Conservation (phyloP, 53 echinoderm and acorn worm genomes). For the Hippasteria phrygiana region DNA sequence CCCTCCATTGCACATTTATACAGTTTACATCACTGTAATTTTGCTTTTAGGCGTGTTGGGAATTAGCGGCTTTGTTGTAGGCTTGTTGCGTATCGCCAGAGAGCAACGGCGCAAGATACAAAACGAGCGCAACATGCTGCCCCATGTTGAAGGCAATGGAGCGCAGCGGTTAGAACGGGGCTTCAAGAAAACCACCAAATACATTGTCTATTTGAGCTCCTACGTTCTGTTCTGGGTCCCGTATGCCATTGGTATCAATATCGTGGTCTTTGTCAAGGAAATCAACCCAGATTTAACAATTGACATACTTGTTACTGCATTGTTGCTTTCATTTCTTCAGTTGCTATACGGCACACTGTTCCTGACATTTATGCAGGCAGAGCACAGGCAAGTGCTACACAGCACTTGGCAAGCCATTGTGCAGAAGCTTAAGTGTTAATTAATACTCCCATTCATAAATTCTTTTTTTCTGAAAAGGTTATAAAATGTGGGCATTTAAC, state of each 20-base stretch:
- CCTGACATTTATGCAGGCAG: slow-evolving; percentile 28
- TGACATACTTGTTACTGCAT: too few relatives aligned
- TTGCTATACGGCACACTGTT: slow-evolving; percentile 11
- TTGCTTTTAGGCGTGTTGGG: not conserved
- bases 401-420: slow-evolving; percentile 12
- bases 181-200: slow-evolving; percentile 5
- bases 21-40: not conserved
- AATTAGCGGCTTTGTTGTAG: not conserved
- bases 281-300: not conserved
- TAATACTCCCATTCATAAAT: too few relatives aligned
- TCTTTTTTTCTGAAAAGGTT: too few relatives aligned
- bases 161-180: not conserved
- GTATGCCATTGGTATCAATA: not conserved
- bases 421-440: not conserved
- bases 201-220: not conserved
- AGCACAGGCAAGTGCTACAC: not conserved
- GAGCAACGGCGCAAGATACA: not conserved
- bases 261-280: not conserved
- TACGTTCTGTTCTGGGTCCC: not conserved
- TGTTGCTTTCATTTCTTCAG: not conserved
- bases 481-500: too few relatives aligned
- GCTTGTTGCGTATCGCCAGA: slow-evolving; percentile 12
- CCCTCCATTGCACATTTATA: not conserved
- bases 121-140: not conserved
- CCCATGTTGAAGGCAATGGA: not conserved